Percentiles rank a stretch among this genome's conserved stretches.
Conservation (phyloP, 1,140 invertebrate genomes). For the Pogonomyrmex californicus region DNA sequence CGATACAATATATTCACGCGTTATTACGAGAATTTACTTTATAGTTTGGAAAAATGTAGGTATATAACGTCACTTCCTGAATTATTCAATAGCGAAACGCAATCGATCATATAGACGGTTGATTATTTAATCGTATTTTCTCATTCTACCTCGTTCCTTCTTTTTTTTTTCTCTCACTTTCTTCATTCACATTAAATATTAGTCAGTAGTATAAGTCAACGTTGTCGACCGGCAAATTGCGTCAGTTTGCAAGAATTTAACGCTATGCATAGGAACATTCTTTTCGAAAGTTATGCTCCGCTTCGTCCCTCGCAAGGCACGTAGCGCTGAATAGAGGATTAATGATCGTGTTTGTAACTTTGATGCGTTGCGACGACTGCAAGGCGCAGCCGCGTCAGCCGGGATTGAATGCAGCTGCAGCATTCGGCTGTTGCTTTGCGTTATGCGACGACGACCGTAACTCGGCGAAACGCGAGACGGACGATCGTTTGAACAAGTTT, state of each 20-base stretch:
- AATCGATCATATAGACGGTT: background rate
- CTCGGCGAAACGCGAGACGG: slow-evolving; percentile 60
- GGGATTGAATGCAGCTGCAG: slow-evolving; percentile 59
- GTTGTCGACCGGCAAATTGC: slow-evolving; percentile 29
- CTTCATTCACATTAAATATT: slow-evolving; percentile 8
- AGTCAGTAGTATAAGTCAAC: slow-evolving; percentile 28
- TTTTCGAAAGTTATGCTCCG: slow-evolving; percentile 37
- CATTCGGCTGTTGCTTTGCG: slow-evolving; percentile 45
- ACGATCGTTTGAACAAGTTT: slow-evolving; percentile 60
- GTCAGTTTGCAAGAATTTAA: slow-evolving; percentile 23
- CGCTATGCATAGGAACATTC: slow-evolving; percentile 43
- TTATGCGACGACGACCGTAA: slow-evolving; percentile 61
- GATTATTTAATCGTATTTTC: background rate
- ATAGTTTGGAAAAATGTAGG: background rate
- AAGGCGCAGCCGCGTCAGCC: slow-evolving; percentile 48
- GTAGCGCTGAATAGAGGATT: slow-evolving; percentile 61
- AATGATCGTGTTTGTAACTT: slow-evolving; percentile 59
- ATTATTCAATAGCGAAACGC: background rate
- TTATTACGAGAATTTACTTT: slow-evolving; percentile 19
- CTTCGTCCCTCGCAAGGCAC: slow-evolving; percentile 21
- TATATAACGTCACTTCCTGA: slow-evolving; percentile 6
- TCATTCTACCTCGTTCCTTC: background rate
- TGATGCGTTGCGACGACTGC: slow-evolving; percentile 68
- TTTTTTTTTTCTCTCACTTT: background rate
- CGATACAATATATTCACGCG: background rate